Evolutionary conservation across 2,113 vertebrate genomes (phyloP).

Genomic region (Xyliphius kryptos): DNA sequence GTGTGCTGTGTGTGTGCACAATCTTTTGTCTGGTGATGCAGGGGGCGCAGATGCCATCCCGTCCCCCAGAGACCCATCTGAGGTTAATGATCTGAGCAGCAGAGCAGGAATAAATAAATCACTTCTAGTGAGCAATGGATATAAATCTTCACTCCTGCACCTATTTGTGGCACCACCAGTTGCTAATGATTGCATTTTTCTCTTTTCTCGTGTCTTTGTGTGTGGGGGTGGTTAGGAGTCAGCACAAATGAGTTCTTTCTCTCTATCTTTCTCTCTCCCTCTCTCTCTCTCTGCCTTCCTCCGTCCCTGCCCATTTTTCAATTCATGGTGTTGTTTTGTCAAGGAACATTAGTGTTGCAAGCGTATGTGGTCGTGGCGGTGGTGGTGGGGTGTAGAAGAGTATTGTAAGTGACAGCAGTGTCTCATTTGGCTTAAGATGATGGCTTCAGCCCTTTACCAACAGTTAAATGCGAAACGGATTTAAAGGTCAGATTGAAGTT

Average conservation of each 20-base stretch:
- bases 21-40: constrained; percentile 58
- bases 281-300: no score
- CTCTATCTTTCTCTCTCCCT: no score
- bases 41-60: constrained; percentile 63
- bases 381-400: constrained; percentile 22
- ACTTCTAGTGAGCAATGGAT: constrained; percentile 58
- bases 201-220: constrained; percentile 46
- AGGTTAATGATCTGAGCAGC: constrained; percentile 72
- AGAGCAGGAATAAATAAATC: constrained; percentile 59
- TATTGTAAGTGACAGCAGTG: constrained; percentile 53
- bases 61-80: constrained; percentile 56
- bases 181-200: constrained; percentile 66
- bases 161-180: constrained; percentile 63
- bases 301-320: no score
- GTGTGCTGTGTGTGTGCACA: constrained; percentile 27
- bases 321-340: no score
- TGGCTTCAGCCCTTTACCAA: neutral
- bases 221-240: neutral
- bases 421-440: no score
- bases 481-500: no score
- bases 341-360: constrained; percentile 67
- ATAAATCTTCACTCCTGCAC: constrained; percentile 68
- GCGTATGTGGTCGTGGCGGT: constrained; percentile 47
- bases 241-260: no score
- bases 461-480: no score